These are phyloP conservation scores for Hypothenemus hampei DNA, from an alignment of 1,140 invertebrate genomes.

Conservation along the genomic window DNA sequence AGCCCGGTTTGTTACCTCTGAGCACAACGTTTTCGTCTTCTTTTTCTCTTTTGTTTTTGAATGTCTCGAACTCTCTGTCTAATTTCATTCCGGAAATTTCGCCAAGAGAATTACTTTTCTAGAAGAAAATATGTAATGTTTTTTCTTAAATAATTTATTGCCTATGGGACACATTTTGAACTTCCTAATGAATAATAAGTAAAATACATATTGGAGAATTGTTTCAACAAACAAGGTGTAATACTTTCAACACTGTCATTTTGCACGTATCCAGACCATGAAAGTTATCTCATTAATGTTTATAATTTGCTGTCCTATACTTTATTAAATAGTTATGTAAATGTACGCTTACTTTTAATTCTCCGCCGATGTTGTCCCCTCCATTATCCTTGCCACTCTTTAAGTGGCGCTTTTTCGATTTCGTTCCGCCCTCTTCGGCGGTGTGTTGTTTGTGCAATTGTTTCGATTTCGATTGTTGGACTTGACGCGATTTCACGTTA, in stretches of 20 bases:
- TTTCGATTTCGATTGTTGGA: conserved; percentile 33
- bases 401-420: conserved; percentile 26
- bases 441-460: conserved; percentile 37
- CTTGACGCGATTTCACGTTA: conserved; percentile 25
- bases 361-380: conserved; percentile 7
- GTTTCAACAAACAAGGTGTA: too few relatives aligned
- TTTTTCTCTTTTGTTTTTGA: conserved; percentile 26
- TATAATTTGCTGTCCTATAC: too few relatives aligned
- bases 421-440: conserved; percentile 27
- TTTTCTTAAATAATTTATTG: conserved; percentile 4
- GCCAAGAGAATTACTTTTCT: conserved; percentile 64
- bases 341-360: conserved; percentile 15
- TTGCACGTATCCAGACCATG: too few relatives aligned
- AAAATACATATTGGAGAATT: too few relatives aligned
- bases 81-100: conserved; percentile 66
- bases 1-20: conserved; percentile 32
- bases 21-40: conserved; percentile 34
- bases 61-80: conserved; percentile 50
- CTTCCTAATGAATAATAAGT: too few relatives aligned
- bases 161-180: too few relatives aligned
- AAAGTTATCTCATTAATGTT: too few relatives aligned
- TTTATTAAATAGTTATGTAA: too few relatives aligned
- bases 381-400: conserved; percentile 28
- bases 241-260: too few relatives aligned
- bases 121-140: conserved; percentile 44